phyloP scores from a whole-genome alignment of 1,140 invertebrate genomes.

The Trichonephila clavipes region DNA sequence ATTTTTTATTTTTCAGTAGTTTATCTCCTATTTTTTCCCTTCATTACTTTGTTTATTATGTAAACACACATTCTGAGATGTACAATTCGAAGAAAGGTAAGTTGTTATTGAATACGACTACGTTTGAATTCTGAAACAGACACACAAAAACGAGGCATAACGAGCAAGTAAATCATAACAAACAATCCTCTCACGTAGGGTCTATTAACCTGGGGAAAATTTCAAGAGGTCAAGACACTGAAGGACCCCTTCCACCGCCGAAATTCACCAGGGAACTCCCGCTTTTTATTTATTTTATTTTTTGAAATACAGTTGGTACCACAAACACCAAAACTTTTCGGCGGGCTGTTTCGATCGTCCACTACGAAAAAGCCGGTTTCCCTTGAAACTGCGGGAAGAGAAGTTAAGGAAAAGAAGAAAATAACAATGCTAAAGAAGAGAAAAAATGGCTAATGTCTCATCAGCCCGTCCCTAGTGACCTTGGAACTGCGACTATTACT shows the following conservation, averaged over 20 bases:
- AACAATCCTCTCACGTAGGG: not conserved
- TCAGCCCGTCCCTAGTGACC: slow-evolving; percentile 52
- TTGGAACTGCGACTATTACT: slow-evolving; percentile 49
- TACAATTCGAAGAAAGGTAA: too few relatives aligned
- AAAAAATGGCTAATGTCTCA: not conserved
- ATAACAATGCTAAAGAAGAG: not conserved
- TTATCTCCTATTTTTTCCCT: too few relatives aligned
- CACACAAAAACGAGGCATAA: not conserved
- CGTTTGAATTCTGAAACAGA: too few relatives aligned
- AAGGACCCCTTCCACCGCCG: not conserved
- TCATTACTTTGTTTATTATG: too few relatives aligned
- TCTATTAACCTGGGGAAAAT: not conserved
- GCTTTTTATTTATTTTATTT: not conserved
- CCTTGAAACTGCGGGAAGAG: not conserved
- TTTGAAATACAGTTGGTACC: not conserved
- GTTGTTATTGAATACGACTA: too few relatives aligned
- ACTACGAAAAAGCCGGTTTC: not conserved
- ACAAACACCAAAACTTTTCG: not conserved
- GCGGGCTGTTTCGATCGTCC: slow-evolving; percentile 4
- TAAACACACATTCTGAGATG: too few relatives aligned
- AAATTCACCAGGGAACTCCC: not conserved
- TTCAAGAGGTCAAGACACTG: not conserved
- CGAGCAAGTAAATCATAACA: not conserved
- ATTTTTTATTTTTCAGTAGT: too few relatives aligned
- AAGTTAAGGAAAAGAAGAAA: not conserved